A percentile compares a stretch with the other conserved stretches of the same genome.
Evolutionary conservation across 1,140 invertebrate genomes (phyloP).

Genomic region (Piezodorus guildinii): DNA sequence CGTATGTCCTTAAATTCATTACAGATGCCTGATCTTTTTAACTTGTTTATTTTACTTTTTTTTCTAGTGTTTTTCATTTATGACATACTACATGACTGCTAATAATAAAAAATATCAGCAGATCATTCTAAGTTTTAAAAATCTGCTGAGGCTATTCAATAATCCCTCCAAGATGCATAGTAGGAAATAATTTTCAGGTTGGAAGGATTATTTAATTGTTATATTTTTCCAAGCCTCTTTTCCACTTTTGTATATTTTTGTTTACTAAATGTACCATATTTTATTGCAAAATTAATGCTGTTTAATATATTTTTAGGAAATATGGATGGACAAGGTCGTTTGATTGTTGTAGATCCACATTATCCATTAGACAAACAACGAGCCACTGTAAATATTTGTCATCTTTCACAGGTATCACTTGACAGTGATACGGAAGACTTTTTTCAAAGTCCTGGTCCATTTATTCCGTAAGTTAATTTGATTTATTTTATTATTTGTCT

Average conservation of each 20-base stretch:
- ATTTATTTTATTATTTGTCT: too few species aligned
- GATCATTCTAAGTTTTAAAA: too few species aligned
- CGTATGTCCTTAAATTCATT: too few species aligned
- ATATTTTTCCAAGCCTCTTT: slow-evolving; percentile 2
- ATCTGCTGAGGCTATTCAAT: too few species aligned
- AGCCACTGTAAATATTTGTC: slow-evolving; percentile 56
- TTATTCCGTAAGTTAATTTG: slow-evolving; percentile 46
- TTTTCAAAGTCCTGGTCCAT: slow-evolving; percentile 58
- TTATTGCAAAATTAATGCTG: not conserved
- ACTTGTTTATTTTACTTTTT: too few species aligned
- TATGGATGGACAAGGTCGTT: slow-evolving; percentile 39
- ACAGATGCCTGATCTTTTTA: too few species aligned
- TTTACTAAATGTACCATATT: not conserved
- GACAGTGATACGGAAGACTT: slow-evolving; percentile 53
- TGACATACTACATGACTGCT: too few species aligned
- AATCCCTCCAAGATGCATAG: too few species aligned
- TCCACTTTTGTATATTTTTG: not conserved
- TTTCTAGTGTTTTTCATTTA: too few species aligned
- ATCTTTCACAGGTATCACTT: slow-evolving; percentile 41
- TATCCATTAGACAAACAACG: slow-evolving; percentile 62
- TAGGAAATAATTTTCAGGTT: too few species aligned
- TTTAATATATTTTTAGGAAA: slow-evolving; percentile 24
- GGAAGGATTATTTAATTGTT: too few species aligned
- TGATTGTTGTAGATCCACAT: slow-evolving; percentile 56
- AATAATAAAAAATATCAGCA: too few species aligned